These are phyloP conservation scores for Hyaena hyaena DNA, from an alignment of 2,113 vertebrate genomes.

Conservation along the genomic window DNA sequence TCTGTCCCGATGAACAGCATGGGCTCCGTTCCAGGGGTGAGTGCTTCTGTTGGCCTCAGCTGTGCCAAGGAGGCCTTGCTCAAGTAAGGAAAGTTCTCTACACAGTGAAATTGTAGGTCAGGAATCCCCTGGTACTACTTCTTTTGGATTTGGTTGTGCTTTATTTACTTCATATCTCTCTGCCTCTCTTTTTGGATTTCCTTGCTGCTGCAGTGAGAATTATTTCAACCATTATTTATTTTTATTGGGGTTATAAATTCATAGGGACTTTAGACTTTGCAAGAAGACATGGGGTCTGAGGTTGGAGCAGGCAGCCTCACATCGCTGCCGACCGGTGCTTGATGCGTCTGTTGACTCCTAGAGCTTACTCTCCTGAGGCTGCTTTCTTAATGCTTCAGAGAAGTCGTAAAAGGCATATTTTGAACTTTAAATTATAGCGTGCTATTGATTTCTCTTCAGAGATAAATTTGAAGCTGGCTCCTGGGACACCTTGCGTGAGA, in stretches of 20 bases:
- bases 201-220: background rate
- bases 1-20: slow-evolving; percentile 95
- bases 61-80: background rate
- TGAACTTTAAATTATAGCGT: background rate
- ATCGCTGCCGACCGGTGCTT: background rate
- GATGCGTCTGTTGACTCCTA: background rate
- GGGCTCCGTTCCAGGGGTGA: slow-evolving; percentile 92
- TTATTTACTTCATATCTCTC: background rate
- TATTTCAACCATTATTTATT: background rate
- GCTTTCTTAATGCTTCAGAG: background rate
- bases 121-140: background rate
- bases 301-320: background rate
- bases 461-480: background rate
- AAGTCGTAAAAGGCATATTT: background rate
- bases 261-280: background rate
- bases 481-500: background rate
- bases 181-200: background rate
- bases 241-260: background rate
- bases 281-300: background rate
- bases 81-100: background rate
- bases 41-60: slow-evolving; percentile 68
- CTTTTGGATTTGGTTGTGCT: slow-evolving; percentile 13
- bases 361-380: background rate
- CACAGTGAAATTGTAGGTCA: background rate
- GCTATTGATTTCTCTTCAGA: background rate